phyloP scores from a whole-genome alignment of 1,140 invertebrate species.

The Pogonognathellus flavescens region DNA sequence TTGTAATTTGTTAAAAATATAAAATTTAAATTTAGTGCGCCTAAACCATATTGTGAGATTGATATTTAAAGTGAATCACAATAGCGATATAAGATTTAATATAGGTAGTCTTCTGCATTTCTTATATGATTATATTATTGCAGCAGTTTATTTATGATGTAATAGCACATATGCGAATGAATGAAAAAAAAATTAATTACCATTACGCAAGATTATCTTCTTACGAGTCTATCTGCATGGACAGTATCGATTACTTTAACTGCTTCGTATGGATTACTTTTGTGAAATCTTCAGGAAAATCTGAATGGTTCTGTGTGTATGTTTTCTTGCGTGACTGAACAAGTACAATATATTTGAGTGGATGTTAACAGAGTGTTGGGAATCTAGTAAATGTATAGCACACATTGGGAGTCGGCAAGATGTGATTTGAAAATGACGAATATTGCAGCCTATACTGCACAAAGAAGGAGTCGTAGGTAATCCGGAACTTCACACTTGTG shows the following conservation, averaged over 20 bases:
- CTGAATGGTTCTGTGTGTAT: not conserved
- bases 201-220: too few species aligned
- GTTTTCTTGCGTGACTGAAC: not conserved
- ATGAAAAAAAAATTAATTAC: too few species aligned
- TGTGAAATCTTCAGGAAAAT: not conserved
- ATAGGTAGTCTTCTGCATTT: too few species aligned
- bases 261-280: not conserved
- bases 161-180: too few species aligned
- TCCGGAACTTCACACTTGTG: conserved; percentile 43
- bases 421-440: conserved; percentile 28
- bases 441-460: not conserved
- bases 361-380: not conserved
- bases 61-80: too few species aligned
- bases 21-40: too few species aligned
- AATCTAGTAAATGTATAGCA: not conserved
- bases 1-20: too few species aligned
- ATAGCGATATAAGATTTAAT: too few species aligned
- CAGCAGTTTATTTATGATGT: too few species aligned
- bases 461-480: conserved; percentile 25
- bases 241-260: not conserved
- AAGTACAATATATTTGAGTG: not conserved
- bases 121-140: too few species aligned
- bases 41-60: too few species aligned
- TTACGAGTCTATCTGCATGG: not conserved
- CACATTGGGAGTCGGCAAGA: conserved; percentile 10